Evolutionary conservation across 2,797 vertebrate species (phyloP).

Genomic region (Simalia tracyae): DNA sequence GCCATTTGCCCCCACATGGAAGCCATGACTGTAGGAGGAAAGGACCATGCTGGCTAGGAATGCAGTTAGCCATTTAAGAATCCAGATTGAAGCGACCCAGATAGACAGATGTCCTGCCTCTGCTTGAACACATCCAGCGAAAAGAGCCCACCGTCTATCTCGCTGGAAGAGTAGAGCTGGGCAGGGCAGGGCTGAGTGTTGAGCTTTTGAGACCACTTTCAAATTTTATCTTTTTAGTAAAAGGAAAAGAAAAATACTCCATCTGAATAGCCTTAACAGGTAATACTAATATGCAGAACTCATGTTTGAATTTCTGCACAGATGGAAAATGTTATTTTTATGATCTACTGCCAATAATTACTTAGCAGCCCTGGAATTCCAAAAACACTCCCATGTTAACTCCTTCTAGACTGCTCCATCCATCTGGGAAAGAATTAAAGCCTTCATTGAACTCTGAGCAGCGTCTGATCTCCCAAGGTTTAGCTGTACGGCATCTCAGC

Average conservation of each 20-base stretch:
- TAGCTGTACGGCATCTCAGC: not conserved
- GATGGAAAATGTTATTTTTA: conserved; percentile 62
- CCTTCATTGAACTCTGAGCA: not conserved
- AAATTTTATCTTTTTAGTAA: not conserved
- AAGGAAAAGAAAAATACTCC: not conserved
- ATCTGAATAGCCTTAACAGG: conserved; percentile 43
- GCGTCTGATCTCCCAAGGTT: not conserved
- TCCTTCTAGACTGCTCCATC: not conserved
- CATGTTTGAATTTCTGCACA: conserved; percentile 40
- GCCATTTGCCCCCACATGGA: not conserved
- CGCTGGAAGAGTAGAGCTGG: not conserved
- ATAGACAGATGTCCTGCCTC: not conserved
- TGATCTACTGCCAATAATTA: conserved; percentile 57
- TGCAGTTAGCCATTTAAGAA: not conserved
- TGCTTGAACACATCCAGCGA: not conserved
- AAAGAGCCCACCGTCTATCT: not conserved
- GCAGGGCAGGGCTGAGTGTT: not conserved
- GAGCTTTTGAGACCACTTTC: not conserved
- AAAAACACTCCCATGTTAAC: conserved; percentile 37
- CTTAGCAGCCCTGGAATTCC: conserved; percentile 58
- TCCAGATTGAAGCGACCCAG: not conserved
- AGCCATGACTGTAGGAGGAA: not conserved
- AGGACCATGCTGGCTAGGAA: not conserved
- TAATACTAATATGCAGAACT: conserved; percentile 50
- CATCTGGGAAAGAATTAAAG: not conserved